Base-by-base conservation (phyloP, 1,140 invertebrate genomes). In the Pseudomyrmex flavicornis region DNA sequence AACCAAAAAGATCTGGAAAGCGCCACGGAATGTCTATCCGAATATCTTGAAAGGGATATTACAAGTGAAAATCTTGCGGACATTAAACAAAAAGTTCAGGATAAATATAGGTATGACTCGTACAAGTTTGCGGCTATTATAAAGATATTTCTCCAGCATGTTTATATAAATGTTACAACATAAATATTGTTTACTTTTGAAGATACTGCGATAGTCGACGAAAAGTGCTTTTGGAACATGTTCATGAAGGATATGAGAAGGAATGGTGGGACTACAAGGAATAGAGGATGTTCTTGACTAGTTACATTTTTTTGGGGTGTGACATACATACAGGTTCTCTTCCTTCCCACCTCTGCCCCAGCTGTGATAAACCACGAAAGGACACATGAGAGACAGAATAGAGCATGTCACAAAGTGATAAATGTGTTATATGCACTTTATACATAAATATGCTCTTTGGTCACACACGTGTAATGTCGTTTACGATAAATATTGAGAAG, bases 71-170 rank as follows among this genome's bases (percentile, higher is more conserved):
- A 99, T 95, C 95, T 99, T 88, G 97, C 98, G 89, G 98, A 99
- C 94, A 99, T 99, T 93, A 99, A 99, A 95, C 98, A 99, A 95
- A 99, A 99, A 96, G 99, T 99, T 90, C 99, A 99, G 95, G 99
- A 99, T 94, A 99, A 99, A 95, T 99, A 99, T 94, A 98, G 98
- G 98, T 99, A 93, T 93, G 54, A 15, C 26, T 26, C 26, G 3
- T 70, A 22, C 20, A 12, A 3, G 7, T 58, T 9, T 17, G 8
- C 2, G 12, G 12, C 0, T n/a, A 20, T 77, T 2, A n/a, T 35
- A 26, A 3, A 4, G 48, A 58, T 58, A 59, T 20, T 35, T 35
- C 0, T 35, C 5, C 5, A 10, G 72, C 15, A 44, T 50, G 3
- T 54, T 35, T 35, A 20, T 77, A 46, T 72, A 50, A 48, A 13